Conservation (phyloP, 2,888 invertebrate genomes). For the Stenoptilia bipunctidactyla region DNA sequence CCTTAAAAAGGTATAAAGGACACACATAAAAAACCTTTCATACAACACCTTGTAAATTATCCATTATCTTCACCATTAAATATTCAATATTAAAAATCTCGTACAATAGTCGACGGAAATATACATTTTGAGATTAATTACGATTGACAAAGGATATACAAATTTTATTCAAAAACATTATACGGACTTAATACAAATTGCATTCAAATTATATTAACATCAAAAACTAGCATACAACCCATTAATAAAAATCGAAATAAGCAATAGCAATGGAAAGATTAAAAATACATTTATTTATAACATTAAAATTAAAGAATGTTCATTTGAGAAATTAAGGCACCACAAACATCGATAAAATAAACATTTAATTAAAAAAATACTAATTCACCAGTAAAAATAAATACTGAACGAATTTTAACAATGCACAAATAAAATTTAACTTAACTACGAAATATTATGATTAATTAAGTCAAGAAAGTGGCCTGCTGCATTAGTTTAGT, state of each 20-base stretch:
- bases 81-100: constrained; percentile 28
- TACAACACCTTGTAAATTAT: constrained; percentile 32
- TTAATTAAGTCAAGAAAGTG: constrained; percentile 16
- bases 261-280: constrained; percentile 20
- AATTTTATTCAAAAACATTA: constrained; percentile 22
- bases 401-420: constrained; percentile 49
- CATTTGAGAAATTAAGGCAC: constrained; percentile 57
- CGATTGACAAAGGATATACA: constrained; percentile 20
- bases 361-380: constrained; percentile 20
- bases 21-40: constrained; percentile 47
- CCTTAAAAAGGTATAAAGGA: constrained; percentile 63
- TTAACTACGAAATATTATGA: constrained; percentile 26
- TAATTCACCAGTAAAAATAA: constrained; percentile 44
- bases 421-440: constrained; percentile 28
- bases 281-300: constrained; percentile 19
- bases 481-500: background rate
- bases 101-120: constrained; percentile 32
- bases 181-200: constrained; percentile 15
- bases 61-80: constrained; percentile 26
- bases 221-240: constrained; percentile 10
- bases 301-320: constrained; percentile 28
- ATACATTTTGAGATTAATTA: constrained; percentile 36
- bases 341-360: constrained; percentile 50
- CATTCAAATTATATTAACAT: constrained; percentile 25
- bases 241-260: constrained; percentile 18